Conservation (phyloP, 2,113 vertebrate species). For the Eptesicus fuscus region DNA sequence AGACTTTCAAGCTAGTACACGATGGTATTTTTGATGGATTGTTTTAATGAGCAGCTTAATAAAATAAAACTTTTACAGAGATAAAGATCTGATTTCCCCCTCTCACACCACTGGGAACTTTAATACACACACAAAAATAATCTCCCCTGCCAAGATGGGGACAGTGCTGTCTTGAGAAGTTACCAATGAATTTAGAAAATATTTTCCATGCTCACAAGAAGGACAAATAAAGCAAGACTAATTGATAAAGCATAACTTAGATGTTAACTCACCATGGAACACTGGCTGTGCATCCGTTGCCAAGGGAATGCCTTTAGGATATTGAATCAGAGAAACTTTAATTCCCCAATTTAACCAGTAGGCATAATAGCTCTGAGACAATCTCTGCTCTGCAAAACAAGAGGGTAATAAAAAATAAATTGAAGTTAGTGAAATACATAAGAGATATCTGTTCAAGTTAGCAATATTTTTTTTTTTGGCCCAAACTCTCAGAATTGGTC, state of each 20-base stretch:
- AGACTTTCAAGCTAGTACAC: not conserved
- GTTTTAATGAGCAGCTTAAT: not conserved
- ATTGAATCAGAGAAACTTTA: slow-evolving; percentile 43
- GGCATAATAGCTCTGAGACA: slow-evolving; percentile 7
- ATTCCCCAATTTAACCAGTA: slow-evolving; percentile 39
- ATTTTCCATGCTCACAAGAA: not conserved
- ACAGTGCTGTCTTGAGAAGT: not conserved
- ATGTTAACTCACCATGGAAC: slow-evolving; percentile 39
- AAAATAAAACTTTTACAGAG: slow-evolving; percentile 16
- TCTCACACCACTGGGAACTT: not conserved
- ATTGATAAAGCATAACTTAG: slow-evolving; percentile 33
- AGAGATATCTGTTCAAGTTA: slow-evolving; percentile 15
- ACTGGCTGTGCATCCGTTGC: slow-evolving; percentile 36
- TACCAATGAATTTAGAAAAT: slow-evolving; percentile 32
- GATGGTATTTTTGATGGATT: not conserved
- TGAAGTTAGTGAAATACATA: slow-evolving; percentile 19
- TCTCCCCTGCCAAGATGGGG: not conserved
- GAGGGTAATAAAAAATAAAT: slow-evolving; percentile 42
- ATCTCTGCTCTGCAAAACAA: slow-evolving; percentile 6
- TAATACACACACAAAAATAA: not conserved
- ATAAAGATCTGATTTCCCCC: not conserved
- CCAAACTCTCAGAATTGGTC: not conserved
- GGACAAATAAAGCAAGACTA: not conserved
- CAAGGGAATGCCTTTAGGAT: slow-evolving; percentile 19
- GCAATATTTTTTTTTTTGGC: not conserved